Percentiles rank a stretch among this genome's conserved stretches.
These are phyloP conservation scores for Montipora sp. DNA, from an alignment of 64 coral and sea anemone genomes.

Conservation along the genomic window DNA sequence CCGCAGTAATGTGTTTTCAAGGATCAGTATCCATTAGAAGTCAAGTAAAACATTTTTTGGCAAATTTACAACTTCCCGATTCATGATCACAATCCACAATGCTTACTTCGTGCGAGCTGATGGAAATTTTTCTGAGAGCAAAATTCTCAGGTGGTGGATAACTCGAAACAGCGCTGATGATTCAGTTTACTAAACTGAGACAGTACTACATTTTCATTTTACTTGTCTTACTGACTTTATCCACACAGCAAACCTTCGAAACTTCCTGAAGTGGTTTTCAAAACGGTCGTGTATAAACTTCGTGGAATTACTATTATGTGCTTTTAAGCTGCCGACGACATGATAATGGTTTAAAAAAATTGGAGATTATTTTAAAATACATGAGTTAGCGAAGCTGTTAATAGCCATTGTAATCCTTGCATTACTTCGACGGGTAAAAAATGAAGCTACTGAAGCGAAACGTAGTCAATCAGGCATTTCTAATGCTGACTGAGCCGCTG, in stretches of 20 bases:
- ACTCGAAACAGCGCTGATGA: too few species aligned
- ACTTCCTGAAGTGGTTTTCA: too few species aligned
- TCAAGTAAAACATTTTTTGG: background rate
- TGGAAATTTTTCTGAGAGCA: background rate
- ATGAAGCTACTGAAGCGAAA: conserved; percentile 13
- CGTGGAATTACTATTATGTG: too few species aligned
- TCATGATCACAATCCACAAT: background rate
- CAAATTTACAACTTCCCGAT: conserved; percentile 8
- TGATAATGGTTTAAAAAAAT: background rate
- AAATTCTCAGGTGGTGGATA: background rate
- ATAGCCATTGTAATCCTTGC: background rate
- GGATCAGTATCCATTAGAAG: background rate
- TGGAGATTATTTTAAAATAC: background rate
- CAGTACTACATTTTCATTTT: too few species aligned
- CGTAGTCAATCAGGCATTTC: background rate
- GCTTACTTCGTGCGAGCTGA: background rate
- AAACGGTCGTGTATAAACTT: too few species aligned
- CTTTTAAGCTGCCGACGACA: too few species aligned
- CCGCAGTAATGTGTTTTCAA: background rate
- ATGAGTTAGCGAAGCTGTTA: background rate
- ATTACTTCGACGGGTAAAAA: background rate
- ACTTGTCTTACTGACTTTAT: too few species aligned
- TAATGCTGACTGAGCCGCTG: background rate
- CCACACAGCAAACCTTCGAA: too few species aligned
- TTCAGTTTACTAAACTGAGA: too few species aligned